Conservation (phyloP, 2,888 invertebrate genomes). For the Drosophila pseudotakahashii region DNA sequence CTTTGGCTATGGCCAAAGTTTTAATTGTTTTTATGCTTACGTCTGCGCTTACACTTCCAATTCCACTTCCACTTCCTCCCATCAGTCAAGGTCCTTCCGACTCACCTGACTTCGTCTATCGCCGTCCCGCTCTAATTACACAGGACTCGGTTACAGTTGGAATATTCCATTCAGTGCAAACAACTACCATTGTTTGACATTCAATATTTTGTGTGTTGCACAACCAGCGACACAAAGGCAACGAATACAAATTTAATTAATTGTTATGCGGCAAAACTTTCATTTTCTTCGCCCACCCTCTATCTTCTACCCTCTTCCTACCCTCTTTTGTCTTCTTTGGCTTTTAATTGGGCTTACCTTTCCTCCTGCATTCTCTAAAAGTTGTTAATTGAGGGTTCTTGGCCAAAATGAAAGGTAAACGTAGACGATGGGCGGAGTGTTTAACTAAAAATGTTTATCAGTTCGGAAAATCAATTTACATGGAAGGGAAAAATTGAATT, state of each 20-base stretch:
- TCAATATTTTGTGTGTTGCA: conserved; percentile 46
- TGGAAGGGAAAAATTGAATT: conserved; percentile 6
- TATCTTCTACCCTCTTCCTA: not conserved
- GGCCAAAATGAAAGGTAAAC: conserved; percentile 6
- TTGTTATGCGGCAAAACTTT: conserved; percentile 51
- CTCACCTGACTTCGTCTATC: conserved; percentile 19
- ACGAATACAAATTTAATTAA: conserved; percentile 54
- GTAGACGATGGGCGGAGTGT: not conserved
- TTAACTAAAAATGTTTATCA: conserved; percentile 6
- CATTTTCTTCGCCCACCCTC: conserved; percentile 3
- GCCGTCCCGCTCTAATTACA: conserved; percentile 43
- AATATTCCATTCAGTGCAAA: conserved; percentile 31
- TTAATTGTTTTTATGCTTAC: conserved; percentile 67
- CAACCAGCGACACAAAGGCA: conserved; percentile 32
- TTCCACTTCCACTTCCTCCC: not conserved
- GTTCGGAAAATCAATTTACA: conserved; percentile 21
- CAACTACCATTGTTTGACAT: conserved; percentile 37
- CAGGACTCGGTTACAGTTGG: conserved; percentile 35
- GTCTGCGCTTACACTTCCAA: conserved; percentile 42
- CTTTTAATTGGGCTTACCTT: conserved; percentile 42
- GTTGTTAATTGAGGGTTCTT: conserved; percentile 41
- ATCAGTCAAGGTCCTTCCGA: conserved; percentile 19
- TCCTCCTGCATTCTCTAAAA: conserved; percentile 16
- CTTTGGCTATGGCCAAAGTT: conserved; percentile 60
- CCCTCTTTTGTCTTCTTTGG: conserved; percentile 8